These are phyloP conservation scores for Donacobius atricapilla DNA, from an alignment of 2,113 vertebrate species.

Conservation along the genomic window DNA sequence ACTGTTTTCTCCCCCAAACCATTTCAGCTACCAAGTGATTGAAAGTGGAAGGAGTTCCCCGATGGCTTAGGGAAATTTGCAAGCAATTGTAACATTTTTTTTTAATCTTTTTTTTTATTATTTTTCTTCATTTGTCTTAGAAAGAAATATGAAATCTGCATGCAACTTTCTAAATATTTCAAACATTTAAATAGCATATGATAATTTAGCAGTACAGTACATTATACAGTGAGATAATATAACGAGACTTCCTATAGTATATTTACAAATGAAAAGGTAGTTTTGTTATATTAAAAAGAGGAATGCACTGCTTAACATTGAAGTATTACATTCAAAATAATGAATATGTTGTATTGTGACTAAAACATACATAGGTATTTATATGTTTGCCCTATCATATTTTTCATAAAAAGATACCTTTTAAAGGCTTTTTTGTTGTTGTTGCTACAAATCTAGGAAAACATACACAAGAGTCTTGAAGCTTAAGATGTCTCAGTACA, in stretches of 20 bases:
- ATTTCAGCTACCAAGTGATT: neutral
- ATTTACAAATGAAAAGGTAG: slow-evolving; percentile 79
- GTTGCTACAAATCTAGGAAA: slow-evolving; percentile 44
- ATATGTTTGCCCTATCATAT: slow-evolving; percentile 26
- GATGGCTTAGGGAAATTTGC: neutral
- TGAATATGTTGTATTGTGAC: slow-evolving; percentile 24
- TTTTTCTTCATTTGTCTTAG: slow-evolving; percentile 74
- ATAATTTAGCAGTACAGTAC: slow-evolving; percentile 79
- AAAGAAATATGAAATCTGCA: slow-evolving; percentile 84
- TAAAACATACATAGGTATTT: slow-evolving; percentile 46
- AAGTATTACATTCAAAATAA: slow-evolving; percentile 49
- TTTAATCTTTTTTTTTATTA: slow-evolving; percentile 82
- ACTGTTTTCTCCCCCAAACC: neutral
- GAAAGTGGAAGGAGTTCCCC: neutral
- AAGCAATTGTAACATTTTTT: neutral
- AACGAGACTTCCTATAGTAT: slow-evolving; percentile 65
- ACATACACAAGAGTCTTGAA: slow-evolving; percentile 27
- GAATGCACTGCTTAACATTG: slow-evolving; percentile 65
- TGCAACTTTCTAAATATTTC: slow-evolving; percentile 77
- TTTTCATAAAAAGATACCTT: slow-evolving; percentile 52
- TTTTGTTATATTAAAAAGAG: slow-evolving; percentile 67
- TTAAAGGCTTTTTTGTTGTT: neutral
- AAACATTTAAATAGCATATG: slow-evolving; percentile 85
- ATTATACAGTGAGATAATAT: slow-evolving; percentile 75
- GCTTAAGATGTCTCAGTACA: neutral